phyloP scores from a whole-genome alignment of 1,140 invertebrate genomes.

The Drosophila repleta region DNA sequence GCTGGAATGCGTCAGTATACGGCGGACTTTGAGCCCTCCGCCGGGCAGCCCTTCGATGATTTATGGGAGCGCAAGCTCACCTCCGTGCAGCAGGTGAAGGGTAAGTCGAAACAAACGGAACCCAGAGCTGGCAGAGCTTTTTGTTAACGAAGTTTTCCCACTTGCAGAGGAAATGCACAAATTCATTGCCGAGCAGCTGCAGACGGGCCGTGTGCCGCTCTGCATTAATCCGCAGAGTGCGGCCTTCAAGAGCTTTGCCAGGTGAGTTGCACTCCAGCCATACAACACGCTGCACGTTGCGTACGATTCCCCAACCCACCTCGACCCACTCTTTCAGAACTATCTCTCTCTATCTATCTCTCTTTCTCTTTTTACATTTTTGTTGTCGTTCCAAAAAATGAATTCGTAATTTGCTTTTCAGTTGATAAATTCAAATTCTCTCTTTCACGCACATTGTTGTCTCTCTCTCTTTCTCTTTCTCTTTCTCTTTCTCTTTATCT shows the following conservation, averaged over 20 bases:
- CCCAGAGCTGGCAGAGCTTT: not conserved
- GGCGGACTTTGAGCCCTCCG: conserved; percentile 95
- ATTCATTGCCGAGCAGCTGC: conserved; percentile 98
- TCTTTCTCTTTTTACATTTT: conserved; percentile 15
- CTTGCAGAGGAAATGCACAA: conserved; percentile 97
- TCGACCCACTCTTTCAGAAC: conserved; percentile 3
- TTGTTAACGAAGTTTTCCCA: not conserved
- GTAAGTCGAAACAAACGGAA: conserved; percentile 84
- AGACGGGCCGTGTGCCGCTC: conserved; percentile 96
- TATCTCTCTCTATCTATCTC: conserved; percentile 27
- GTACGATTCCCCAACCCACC: not conserved
- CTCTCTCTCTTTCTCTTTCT: conserved; percentile 6
- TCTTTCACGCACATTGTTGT: not conserved
- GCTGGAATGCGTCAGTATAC: conserved; percentile 93
- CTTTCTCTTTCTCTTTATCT: conserved; percentile 16
- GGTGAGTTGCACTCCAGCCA: conserved; percentile 88
- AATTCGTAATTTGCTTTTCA: conserved; percentile 41
- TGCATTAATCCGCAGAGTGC: conserved; percentile 99
- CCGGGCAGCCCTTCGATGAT: conserved; percentile 95
- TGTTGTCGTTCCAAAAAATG: conserved; percentile 30
- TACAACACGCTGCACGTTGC: conserved; percentile 26
- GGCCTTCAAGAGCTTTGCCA: conserved; percentile 99
- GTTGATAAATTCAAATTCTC: conserved; percentile 19
- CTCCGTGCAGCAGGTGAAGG: conserved; percentile 97
- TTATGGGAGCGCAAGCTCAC: conserved; percentile 97